phyloP scores from a whole-genome alignment of 2,113 vertebrate genomes.

The Trematocara stigmaticum region DNA sequence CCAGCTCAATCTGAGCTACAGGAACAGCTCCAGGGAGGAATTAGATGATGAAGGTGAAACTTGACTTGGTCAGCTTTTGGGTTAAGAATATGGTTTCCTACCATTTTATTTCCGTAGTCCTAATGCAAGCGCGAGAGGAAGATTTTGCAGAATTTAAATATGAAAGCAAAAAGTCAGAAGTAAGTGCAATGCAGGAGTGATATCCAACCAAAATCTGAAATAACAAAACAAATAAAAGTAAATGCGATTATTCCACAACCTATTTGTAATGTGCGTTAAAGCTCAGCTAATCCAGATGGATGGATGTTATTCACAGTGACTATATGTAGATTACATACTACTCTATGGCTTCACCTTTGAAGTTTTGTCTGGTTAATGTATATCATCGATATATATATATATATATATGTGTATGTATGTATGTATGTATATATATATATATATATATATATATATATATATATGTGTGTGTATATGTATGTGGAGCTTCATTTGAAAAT shows the following conservation, averaged over 20 bases:
- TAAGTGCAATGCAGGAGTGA: not conserved
- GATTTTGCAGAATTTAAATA: not conserved
- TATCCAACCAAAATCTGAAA: not conserved
- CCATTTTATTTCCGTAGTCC: not conserved
- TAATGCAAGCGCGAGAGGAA: not conserved
- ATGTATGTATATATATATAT: not conserved
- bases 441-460: not conserved
- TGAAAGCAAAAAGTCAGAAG: not conserved
- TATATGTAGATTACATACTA: not conserved
- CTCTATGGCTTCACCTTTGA: not conserved
- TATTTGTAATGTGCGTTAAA: not conserved
- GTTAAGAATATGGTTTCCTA: not conserved
- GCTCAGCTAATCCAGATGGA: not conserved
- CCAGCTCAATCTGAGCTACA: conserved; percentile 54
- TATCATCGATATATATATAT: no score
- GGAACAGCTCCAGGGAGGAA: conserved; percentile 20
- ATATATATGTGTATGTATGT: not conserved
- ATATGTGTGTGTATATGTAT: not conserved
- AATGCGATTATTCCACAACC: not conserved
- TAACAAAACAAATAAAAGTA: not conserved
- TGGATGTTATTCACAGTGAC: not conserved
- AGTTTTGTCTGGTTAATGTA: not conserved
- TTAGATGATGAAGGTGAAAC: conserved; percentile 33
- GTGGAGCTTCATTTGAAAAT: not conserved
- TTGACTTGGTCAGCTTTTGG: not conserved